Conservation (phyloP, 2,113 vertebrate genomes). For the Henicopernis longicauda region DNA sequence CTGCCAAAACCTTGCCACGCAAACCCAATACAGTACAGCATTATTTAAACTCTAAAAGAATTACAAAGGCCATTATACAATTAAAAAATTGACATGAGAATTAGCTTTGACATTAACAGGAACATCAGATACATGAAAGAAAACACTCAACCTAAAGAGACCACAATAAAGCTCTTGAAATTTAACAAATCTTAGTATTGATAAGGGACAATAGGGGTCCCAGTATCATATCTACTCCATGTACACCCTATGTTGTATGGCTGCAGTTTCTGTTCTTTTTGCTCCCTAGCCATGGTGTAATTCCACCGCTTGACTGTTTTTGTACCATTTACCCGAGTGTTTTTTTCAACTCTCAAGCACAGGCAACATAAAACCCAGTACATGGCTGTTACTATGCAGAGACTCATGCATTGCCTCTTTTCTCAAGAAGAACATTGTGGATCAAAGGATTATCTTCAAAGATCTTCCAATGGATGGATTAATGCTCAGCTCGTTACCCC, state of each 20-base stretch:
- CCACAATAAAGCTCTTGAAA: background rate
- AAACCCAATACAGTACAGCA: background rate
- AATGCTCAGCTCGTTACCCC: background rate
- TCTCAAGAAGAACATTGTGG: background rate
- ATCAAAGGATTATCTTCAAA: background rate
- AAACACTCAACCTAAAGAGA: background rate
- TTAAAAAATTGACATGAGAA: background rate
- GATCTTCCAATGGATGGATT: background rate
- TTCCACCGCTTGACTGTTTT: background rate
- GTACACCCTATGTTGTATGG: fast-evolving
- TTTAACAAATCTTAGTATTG: background rate
- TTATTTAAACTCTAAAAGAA: background rate
- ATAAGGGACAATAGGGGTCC: background rate
- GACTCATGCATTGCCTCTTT: background rate
- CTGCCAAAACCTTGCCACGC: background rate
- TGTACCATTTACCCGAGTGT: background rate
- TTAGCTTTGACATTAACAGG: background rate
- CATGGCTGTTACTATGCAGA: background rate
- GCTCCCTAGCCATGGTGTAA: background rate
- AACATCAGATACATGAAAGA: background rate
- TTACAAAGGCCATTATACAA: background rate
- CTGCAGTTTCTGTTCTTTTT: background rate
- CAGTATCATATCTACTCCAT: background rate
- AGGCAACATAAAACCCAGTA: background rate
- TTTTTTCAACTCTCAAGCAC: background rate